These are phyloP conservation scores for Pardalotus punctatus DNA, from an alignment of 2,113 vertebrate species.

Conservation along the genomic window DNA sequence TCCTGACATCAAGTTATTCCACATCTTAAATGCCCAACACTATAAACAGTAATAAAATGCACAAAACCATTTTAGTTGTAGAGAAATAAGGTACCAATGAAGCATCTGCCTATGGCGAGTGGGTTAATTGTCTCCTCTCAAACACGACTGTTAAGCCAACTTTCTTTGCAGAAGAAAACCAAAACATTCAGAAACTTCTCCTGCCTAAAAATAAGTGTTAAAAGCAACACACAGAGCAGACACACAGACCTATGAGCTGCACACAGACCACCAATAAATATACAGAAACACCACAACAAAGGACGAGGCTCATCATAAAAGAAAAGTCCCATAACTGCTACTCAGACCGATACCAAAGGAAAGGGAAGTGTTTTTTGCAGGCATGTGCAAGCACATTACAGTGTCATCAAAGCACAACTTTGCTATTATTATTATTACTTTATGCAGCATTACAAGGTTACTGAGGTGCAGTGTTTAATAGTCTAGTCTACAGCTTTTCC, in stretches of 20 bases:
- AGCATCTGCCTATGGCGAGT: background rate
- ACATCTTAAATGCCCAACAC: conserved; percentile 45
- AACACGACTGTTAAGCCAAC: conserved; percentile 13
- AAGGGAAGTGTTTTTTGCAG: conserved; percentile 76
- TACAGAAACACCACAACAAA: conserved; percentile 53
- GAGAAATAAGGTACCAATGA: conserved; percentile 40
- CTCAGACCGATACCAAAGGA: conserved; percentile 76
- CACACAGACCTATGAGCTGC: conserved; percentile 41
- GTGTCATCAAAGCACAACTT: conserved; percentile 81
- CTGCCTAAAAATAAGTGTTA: background rate
- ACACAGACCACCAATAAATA: conserved; percentile 67
- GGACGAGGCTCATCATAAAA: conserved; percentile 59
- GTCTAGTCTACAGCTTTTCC: conserved; percentile 71
- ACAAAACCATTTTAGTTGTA: conserved; percentile 8
- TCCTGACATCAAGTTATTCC: background rate
- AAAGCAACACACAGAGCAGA: conserved; percentile 53
- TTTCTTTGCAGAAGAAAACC: conserved; percentile 22
- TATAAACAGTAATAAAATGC: conserved; percentile 45
- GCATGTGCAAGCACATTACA: conserved; percentile 82
- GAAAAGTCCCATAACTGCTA: conserved; percentile 74
- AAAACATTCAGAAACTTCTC: background rate
- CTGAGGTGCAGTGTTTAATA: conserved; percentile 89
- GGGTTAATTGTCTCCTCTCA: background rate
- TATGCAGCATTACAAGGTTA: conserved; percentile 93
- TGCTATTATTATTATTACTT: conserved; percentile 84